Evolutionary conservation across 1,140 invertebrate species (phyloP), one percentile per base, ranked within the genome.

Genomic region (Drosophila bocki): DNA sequence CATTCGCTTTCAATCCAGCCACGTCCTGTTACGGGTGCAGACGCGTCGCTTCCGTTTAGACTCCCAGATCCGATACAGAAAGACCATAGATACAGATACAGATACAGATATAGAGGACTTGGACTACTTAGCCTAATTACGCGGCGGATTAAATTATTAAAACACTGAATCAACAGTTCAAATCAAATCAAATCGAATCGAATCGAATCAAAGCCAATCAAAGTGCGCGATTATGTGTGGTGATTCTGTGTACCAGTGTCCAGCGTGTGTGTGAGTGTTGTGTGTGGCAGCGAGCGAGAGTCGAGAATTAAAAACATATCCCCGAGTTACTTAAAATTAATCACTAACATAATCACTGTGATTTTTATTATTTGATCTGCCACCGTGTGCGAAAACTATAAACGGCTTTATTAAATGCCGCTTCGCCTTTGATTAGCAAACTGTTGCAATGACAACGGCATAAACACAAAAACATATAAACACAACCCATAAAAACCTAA

Each of bases 71-170:
- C 15, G 8, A 45, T 9, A 58, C 26, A 44, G 17, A 65, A 33
- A 47, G 42, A 80, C 42, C 51, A 54, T 19, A 78, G 61, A 84
- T 74, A 62, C 70, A 64, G 35, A 44, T 39, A 45, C 26, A 54
- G 53, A 67, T 42, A 45, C 72, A 68, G 61, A 57, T 58, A 64
- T 41, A 69, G 75, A 44, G 69, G 75, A 61, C 63, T 60, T 56
- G 65, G 78, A 85, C 53, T 82, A 87, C 83, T 91, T 92, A 92
- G 72, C 87, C 91, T 92, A 92, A 92, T 92, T 92, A 92, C 91
- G 81, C 81, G 81, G 77, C 80, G 91, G 91, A 92, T 92, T 92
- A 92, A 92, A 88, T 91, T 92, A 91, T 92, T 92, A 92, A 91
- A 82, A 88, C 83, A 90, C 82, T 82, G 74, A 87, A 84, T 62